Evolutionary conservation across 1,140 invertebrate species (phyloP), one percentile per base, ranked within the genome.

Genomic region (Cydia strobilella): DNA sequence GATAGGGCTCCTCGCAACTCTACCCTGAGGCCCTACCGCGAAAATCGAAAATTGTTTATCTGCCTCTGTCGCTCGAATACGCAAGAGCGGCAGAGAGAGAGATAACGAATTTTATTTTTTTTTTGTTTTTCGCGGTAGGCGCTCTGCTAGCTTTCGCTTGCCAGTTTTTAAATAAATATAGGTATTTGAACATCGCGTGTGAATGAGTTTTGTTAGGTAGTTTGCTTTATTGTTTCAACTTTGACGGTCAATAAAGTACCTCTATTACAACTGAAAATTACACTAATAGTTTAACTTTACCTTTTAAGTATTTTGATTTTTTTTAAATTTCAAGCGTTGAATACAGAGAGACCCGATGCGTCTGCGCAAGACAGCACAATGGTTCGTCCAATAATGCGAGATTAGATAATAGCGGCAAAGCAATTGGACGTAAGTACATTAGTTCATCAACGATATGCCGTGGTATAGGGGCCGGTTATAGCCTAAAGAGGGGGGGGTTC

Each of bases 391-490:
- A 69, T 69, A 10, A 69, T 15, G 25, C 13, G 31, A 39, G 42
- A 69, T 69, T 69, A 39, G 65, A 69, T 69, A 69, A 69, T 69
- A 15, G 27, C 65, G 10, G 65, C 31, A 31, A 25, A 9, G 25
- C 63, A 65, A 31, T 65, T 65, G 63, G 7, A 31, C 27, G 15
- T n/a, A n/a, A n/a, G n/a, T 35, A 65, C 23, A 65, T 59, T 59
- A 23, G 20, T 20, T 59, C 10, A 23, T 20, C 9, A 23, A 59
- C 54, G 54, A 59, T 59, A 12, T 59, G 54, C 12, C 54, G 54
- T 59, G 9, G 18, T n/a, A 23, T 59, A 59, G 54, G 54, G 54
- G 54, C 54, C 48, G 4, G 12, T 20, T 59, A 23, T 0, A 6
- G 15, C 15, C 48, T 51, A 18, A 18, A 51, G 5, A 51, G n/a